Evolutionary conservation across 92 coral and sea anemone genomes (phyloP).

Genomic region (Palythoa caribaeorum): DNA sequence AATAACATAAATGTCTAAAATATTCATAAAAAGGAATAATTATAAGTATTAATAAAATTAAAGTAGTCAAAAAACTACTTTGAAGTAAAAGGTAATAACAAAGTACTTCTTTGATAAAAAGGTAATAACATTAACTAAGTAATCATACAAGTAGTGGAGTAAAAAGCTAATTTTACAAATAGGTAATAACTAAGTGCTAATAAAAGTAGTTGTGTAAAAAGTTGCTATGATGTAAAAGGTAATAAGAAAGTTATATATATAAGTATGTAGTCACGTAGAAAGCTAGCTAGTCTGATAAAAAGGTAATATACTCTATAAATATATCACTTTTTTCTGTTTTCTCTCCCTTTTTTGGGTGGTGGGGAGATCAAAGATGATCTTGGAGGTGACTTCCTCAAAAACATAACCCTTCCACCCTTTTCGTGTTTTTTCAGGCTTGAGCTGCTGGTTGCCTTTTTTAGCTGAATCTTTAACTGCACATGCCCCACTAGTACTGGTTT

Average conservation of each 20-base stretch:
- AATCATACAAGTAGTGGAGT: neutral
- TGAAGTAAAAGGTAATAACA: neutral
- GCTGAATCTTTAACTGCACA: slow-evolving; percentile 8
- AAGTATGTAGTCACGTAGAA: neutral
- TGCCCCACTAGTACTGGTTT: neutral
- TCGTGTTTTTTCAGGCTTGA: neutral
- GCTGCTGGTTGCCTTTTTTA: neutral
- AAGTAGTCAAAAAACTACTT: neutral
- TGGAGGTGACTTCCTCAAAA: slow-evolving; percentile 18
- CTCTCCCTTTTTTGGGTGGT: neutral
- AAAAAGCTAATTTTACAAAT: slow-evolving; percentile 4
- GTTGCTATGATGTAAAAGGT: neutral
- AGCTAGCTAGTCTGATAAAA: slow-evolving; percentile 10
- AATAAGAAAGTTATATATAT: neutral
- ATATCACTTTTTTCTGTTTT: neutral
- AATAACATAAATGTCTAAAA: neutral
- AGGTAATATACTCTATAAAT: neutral
- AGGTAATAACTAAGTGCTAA: slow-evolving; percentile 7
- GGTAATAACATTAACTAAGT: neutral
- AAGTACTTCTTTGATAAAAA: neutral
- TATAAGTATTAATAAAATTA: no score
- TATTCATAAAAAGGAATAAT: neutral
- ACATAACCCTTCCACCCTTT: slow-evolving; percentile 22
- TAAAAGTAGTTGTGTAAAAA: slow-evolving; percentile 12
- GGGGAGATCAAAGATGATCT: neutral